These are phyloP conservation scores for Galago senegalensis DNA, from an alignment of 2,797 vertebrate species.

Conservation along the genomic window DNA sequence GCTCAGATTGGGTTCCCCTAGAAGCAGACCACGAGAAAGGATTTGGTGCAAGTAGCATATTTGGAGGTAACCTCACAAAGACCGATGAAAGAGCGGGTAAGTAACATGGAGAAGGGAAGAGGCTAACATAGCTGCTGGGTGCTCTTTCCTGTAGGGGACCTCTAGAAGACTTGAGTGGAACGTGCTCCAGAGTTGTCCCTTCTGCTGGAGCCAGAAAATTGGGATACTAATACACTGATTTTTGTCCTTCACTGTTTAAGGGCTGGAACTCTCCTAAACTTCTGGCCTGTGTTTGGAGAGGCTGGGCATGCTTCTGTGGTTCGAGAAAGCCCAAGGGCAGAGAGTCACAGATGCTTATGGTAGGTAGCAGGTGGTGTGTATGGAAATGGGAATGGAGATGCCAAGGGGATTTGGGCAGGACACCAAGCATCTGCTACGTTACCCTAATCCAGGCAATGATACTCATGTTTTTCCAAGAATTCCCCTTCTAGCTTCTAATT, in stretches of 20 bases:
- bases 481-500: not conserved
- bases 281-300: not conserved
- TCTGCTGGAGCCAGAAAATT: not conserved
- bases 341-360: slow-evolving; percentile 71
- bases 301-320: not conserved
- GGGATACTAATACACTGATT: not conserved
- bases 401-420: slow-evolving; percentile 65
- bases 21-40: not conserved
- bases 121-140: accelerated
- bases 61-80: not conserved
- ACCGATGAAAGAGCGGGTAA: not conserved
- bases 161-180: not conserved
- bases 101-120: not conserved
- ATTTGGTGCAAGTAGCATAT: not conserved
- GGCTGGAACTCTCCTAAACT: not conserved
- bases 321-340: slow-evolving; percentile 49
- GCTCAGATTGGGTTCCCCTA: not conserved
- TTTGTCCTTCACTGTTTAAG: not conserved
- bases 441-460: slow-evolving; percentile 19
- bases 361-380: slow-evolving; percentile 75
- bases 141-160: not conserved
- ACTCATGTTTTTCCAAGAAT: not conserved
- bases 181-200: not conserved
- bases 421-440: slow-evolving; percentile 56
- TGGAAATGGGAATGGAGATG: slow-evolving; percentile 32